These are phyloP conservation scores for Deroplatys truncata DNA, from an alignment of 2,888 invertebrate species.

Conservation along the genomic window DNA sequence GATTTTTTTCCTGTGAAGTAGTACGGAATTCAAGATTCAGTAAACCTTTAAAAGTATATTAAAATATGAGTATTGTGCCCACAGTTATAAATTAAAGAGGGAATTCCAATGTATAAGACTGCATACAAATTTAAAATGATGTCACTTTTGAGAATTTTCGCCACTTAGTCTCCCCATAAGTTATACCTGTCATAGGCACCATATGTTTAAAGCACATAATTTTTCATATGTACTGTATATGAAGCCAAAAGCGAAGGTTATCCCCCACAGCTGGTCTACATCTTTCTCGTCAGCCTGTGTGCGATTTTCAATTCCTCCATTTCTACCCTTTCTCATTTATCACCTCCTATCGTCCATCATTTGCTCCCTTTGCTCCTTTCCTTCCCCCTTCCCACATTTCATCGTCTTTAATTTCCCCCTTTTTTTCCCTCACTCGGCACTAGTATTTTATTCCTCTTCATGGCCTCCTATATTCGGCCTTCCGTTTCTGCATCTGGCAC, in stretches of 20 bases:
- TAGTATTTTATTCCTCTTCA: not conserved
- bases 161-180: no score
- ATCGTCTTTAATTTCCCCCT: conserved; percentile 16
- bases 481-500: conserved; percentile 3
- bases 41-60: no score
- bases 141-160: no score
- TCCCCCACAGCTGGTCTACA: not conserved
- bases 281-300: not conserved
- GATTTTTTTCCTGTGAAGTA: no score
- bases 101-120: no score
- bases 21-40: no score
- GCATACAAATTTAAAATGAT: no score
- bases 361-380: not conserved
- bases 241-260: not conserved
- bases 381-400: not conserved
- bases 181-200: no score
- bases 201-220: no score
- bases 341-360: not conserved
- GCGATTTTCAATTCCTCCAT: not conserved
- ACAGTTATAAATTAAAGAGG: no score
- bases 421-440: not conserved
- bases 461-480: not conserved
- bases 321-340: not conserved
- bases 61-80: no score
- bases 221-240: no score